A percentile compares a stretch with the other conserved stretches of the same genome.
phyloP scores from a whole-genome alignment of 2,888 invertebrate species.

The Oscheius sp. region DNA sequence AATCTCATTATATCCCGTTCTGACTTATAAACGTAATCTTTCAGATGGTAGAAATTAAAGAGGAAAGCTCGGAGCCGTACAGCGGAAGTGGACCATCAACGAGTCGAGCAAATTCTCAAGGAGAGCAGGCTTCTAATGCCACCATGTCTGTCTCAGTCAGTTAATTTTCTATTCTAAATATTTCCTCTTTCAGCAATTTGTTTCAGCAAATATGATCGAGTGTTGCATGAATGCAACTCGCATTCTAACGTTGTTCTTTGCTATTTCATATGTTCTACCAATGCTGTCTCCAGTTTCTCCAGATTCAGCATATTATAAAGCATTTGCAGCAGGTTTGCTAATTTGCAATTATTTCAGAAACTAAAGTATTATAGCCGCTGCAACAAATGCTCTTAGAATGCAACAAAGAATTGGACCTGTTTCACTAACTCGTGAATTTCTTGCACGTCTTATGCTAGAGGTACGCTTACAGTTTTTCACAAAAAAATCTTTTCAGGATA shows the following conservation, averaged over 20 bases:
- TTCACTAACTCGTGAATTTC: conserved; percentile 83
- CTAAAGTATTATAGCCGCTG: conserved; percentile 78
- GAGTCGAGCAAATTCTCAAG: background rate
- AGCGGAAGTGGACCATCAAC: conserved; percentile 23
- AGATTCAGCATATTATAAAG: conserved; percentile 85
- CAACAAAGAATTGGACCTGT: conserved; percentile 86
- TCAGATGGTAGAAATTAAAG: conserved; percentile 59
- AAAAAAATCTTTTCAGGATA: conserved; percentile 72
- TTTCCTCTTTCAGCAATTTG: conserved; percentile 66
- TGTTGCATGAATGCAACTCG: conserved; percentile 87
- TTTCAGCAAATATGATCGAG: conserved; percentile 85
- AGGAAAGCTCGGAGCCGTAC: conserved; percentile 45
- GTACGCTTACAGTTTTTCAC: conserved; percentile 21
- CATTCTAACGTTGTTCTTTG: conserved; percentile 83
- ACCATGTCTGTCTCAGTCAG: conserved; percentile 3
- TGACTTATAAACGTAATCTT: background rate
- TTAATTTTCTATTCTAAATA: background rate
- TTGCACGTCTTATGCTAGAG: conserved; percentile 83
- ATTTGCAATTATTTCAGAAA: no score
- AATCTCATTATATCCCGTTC: background rate
- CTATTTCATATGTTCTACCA: conserved; percentile 85
- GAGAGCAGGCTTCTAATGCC: background rate
- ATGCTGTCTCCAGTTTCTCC: conserved; percentile 78
- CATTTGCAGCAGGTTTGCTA: conserved; percentile 78
- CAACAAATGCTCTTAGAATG: conserved; percentile 89